Conservation (phyloP, 2,888 invertebrate species). For the Julus scandinavius region DNA sequence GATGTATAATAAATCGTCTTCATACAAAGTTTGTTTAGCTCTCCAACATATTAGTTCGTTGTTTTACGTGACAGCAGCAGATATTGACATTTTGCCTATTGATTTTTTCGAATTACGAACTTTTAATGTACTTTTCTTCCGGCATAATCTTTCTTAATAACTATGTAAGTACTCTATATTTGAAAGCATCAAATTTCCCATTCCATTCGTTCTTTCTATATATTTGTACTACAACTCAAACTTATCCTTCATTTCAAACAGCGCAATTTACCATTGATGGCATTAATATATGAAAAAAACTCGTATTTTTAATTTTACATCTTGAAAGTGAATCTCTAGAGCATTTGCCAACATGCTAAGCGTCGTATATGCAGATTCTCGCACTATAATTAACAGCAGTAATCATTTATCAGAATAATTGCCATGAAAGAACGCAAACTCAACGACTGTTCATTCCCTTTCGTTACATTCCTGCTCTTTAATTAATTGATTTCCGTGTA, state of each 20-base stretch:
- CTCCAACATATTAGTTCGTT: not conserved
- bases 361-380: not conserved
- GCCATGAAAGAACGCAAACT: slow-evolving; percentile 21
- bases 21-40: not conserved
- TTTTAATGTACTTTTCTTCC: slow-evolving; percentile 19
- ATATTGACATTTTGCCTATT: not conserved
- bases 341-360: not conserved
- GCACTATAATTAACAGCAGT: slow-evolving; percentile 47
- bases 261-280: slow-evolving; percentile 13
- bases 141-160: slow-evolving; percentile 19
- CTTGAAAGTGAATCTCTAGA: not conserved
- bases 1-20: not conserved
- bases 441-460: slow-evolving; percentile 27
- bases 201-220: not conserved
- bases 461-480: slow-evolving; percentile 44
- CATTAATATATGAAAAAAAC: slow-evolving; percentile 37
- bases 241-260: not conserved
- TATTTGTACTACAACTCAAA: not conserved
- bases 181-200: slow-evolving; percentile 21
- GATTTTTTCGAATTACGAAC: slow-evolving; percentile 34
- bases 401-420: slow-evolving; percentile 50
- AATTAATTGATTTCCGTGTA: slow-evolving; percentile 51
- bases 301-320: slow-evolving; percentile 13
- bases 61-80: not conserved
- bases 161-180: not conserved